Conservation (phyloP, 1,140 invertebrate genomes). For the Nixonia krombeini region DNA sequence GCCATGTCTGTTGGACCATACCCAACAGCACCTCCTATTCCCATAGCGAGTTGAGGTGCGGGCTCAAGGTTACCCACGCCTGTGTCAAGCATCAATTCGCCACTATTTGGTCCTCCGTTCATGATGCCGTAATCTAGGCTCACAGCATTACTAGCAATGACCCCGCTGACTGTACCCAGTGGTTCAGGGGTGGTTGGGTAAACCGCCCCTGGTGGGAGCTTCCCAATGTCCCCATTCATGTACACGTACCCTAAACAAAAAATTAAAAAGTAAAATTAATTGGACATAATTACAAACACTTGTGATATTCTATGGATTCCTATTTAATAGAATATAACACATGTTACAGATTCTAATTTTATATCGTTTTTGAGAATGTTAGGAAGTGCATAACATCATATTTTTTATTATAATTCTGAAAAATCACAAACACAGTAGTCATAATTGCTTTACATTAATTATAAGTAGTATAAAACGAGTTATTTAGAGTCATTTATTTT, state of each 20-base stretch:
- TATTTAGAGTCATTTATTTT: no score
- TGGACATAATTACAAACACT: no score
- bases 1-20: constrained; percentile 65
- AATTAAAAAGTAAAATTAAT: constrained; percentile 24
- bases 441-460: no score
- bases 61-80: constrained; percentile 63
- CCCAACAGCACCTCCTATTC: constrained; percentile 65
- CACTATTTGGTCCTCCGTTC: constrained; percentile 66
- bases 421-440: no score
- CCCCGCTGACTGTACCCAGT: constrained; percentile 63
- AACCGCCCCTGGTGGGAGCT: constrained; percentile 78
- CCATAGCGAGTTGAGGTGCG: constrained; percentile 63
- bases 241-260: constrained; percentile 78
- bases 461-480: no score
- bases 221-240: constrained; percentile 85
- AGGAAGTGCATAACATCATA: no score
- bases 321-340: no score
- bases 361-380: no score
- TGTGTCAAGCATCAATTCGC: constrained; percentile 66
- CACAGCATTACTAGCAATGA: constrained; percentile 59
- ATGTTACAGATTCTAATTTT: no score
- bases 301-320: no score
- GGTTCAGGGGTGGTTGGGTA: constrained; percentile 74
- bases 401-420: no score
- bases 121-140: constrained; percentile 70